Evolutionary conservation across 2,113 vertebrate genomes (phyloP).

Genomic region (Ahaetulla prasina): DNA sequence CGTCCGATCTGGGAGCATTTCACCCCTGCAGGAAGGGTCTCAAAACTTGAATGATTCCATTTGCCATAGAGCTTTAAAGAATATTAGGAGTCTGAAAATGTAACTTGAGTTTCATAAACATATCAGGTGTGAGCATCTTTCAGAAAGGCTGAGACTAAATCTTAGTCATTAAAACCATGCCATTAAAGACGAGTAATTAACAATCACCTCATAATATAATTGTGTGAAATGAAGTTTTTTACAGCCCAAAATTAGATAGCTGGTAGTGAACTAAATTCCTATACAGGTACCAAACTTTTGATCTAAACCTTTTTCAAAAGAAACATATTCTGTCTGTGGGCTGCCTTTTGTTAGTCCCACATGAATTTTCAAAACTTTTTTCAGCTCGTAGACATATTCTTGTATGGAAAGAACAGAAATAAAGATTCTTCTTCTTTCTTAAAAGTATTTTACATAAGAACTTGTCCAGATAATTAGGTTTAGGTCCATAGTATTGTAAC

Average conservation of each 20-base stretch:
- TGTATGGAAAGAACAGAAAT: background rate
- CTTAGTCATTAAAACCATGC: background rate
- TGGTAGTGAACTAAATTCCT: background rate
- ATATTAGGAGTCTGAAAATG: background rate
- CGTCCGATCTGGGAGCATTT: too few species aligned
- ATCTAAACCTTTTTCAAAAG: background rate
- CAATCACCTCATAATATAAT: background rate
- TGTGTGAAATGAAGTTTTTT: accelerated
- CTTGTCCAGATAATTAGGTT: background rate
- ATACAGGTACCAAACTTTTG: background rate
- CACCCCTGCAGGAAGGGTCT: background rate
- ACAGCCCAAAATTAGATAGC: background rate
- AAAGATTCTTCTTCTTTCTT: background rate
- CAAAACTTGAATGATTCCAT: background rate
- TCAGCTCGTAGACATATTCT: background rate
- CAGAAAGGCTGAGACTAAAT: background rate
- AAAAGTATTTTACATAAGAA: background rate
- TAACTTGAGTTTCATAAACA: background rate
- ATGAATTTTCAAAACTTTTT: background rate
- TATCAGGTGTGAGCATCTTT: background rate
- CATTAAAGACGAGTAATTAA: accelerated
- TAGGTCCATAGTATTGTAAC: background rate
- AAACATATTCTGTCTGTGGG: background rate
- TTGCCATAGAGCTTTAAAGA: background rate
- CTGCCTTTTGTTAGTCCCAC: background rate